Evolutionary conservation across 2,113 vertebrate genomes (phyloP).

Genomic region (Cyprichromis sp.): DNA sequence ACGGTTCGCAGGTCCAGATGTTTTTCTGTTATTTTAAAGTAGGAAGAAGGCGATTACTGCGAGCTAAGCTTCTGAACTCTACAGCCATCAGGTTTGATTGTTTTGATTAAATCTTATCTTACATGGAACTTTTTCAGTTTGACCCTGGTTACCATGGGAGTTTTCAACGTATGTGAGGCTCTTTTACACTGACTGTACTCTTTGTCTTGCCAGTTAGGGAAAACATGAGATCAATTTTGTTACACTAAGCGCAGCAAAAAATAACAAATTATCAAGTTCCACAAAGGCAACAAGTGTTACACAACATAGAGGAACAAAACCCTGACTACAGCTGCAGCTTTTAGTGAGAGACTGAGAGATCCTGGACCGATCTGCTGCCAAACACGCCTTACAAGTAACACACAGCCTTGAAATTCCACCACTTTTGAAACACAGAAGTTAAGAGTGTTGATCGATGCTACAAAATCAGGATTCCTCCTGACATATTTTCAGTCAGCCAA

Average conservation of each 20-base stretch:
- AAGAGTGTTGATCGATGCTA: neutral
- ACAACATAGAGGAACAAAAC: neutral
- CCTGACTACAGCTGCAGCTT: neutral
- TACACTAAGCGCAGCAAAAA: neutral
- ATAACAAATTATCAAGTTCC: neutral
- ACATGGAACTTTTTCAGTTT: neutral
- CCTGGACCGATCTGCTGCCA: slow-evolving; percentile 5
- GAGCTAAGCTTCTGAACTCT: neutral
- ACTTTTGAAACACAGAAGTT: slow-evolving; percentile 1
- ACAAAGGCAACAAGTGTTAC: neutral
- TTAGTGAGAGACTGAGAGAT: neutral
- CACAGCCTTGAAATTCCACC: slow-evolving; percentile 47
- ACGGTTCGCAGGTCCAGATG: neutral
- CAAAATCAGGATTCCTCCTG: neutral
- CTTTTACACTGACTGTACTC: neutral
- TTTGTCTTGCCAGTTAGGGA: neutral
- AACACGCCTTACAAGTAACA: slow-evolving; percentile 39
- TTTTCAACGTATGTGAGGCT: neutral
- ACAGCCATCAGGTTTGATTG: neutral
- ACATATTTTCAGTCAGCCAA: neutral
- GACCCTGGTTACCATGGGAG: neutral
- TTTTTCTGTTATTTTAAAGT: neutral
- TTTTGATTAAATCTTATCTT: neutral
- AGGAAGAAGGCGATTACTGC: neutral
- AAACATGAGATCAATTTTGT: neutral